Evolutionary conservation across 2,797 vertebrate species (phyloP), one percentile per base, ranked within the genome.

Genomic region (Babyrousa celebensis): DNA sequence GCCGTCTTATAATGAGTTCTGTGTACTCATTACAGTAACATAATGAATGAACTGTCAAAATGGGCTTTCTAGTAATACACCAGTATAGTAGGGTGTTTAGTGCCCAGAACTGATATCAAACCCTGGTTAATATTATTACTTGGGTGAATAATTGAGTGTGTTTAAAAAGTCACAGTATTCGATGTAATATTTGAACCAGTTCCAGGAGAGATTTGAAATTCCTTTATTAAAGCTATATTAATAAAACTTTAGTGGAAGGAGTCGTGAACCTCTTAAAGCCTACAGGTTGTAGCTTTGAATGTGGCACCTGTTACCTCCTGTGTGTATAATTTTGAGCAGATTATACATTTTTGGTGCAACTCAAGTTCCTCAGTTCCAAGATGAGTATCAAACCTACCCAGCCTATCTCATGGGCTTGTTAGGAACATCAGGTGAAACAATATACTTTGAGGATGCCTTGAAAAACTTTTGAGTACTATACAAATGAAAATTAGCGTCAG

Each of bases 171-270:
- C 63, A 58, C 20, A 92, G 40, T 74, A 58, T 74, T 54, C 12
- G 79, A 27, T 95, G 48, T 96, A 56, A 67, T 95, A 85, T 87
- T 78, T 94, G 63, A 96, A 78, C 27, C 43, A 48, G 23, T 56
- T 85, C 48, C 32, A 93, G 52, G 25, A 67, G 56, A 68, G 90
- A 89, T 68, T 94, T 63, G 36, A 93, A 92, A 40, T 29, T 6
- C 18, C 15, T 12, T 70, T 79, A 63, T 84, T 80, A 80, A 89
- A 58, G 54, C 10, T 72, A 15, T 88, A 48, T 63, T 70, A 92
- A 21, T 62, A 29, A 54, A 83, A 89, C 48, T 71, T 83, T 6
- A 29, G 79, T 80, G 29, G 83, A 75, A 86, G 83, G 67, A 86
- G 2, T 23, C 79, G 20, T 32, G 11, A 43, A 43, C 32, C 88